A percentile compares a stretch with the other conserved stretches of the same genome.
phyloP scores from a whole-genome alignment of 2,113 vertebrate genomes.

The Plecturocebus donacophilus region DNA sequence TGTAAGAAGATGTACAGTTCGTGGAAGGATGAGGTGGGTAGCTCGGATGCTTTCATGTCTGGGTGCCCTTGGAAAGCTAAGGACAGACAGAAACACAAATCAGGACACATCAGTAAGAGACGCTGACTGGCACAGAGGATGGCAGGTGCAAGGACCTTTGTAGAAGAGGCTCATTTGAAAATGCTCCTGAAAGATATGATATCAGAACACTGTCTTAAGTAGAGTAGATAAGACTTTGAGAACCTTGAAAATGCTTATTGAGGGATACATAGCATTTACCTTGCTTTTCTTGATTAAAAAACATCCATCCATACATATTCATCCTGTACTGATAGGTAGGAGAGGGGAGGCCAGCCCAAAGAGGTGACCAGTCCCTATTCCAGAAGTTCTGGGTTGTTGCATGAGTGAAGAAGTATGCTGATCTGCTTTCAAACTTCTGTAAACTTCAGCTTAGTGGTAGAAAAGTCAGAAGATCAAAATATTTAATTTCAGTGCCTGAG shows the following conservation, averaged over 20 bases:
- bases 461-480: background rate
- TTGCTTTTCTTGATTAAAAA: background rate
- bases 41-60: background rate
- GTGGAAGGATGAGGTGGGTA: background rate
- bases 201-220: background rate
- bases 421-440: background rate
- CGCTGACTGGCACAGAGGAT: background rate
- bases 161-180: background rate
- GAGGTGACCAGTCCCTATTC: background rate
- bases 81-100: background rate
- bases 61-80: background rate
- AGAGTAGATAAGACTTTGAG: background rate
- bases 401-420: background rate
- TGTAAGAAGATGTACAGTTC: background rate
- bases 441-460: background rate
- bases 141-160: background rate
- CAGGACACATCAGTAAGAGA: background rate
- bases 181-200: background rate
- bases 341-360: background rate
- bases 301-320: background rate
- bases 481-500: background rate
- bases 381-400: background rate
- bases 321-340: background rate
- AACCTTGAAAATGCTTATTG: background rate
- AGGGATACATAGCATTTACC: background rate